A percentile compares a stretch with the other conserved stretches of the same genome.
These are phyloP conservation scores for Tipula helvola DNA, from an alignment of 2,888 invertebrate species.

Conservation along the genomic window DNA sequence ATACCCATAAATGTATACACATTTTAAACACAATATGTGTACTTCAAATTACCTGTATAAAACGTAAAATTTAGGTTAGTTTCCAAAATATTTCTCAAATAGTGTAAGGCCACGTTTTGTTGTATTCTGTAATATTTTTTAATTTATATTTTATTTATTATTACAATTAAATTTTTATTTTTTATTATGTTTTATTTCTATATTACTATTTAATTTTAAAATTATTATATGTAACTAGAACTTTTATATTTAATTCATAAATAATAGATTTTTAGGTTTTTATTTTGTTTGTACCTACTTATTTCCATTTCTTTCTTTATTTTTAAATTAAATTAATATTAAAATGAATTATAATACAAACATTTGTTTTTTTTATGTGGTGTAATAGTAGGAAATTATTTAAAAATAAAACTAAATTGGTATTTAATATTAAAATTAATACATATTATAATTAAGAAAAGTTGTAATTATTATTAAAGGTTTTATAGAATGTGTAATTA, in stretches of 20 bases:
- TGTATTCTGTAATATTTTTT: neutral
- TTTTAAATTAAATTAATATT: neutral
- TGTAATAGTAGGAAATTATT: neutral
- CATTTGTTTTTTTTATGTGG: no score
- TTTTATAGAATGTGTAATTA: neutral
- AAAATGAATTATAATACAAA: neutral
- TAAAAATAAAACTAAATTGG: neutral
- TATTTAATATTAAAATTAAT: neutral
- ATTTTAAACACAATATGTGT: neutral
- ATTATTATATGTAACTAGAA: neutral
- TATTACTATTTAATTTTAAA: neutral
- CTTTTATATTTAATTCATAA: neutral
- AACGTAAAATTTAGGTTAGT: neutral
- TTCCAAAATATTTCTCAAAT: neutral
- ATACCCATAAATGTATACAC: neutral
- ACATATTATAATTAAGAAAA: neutral
- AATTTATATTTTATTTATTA: neutral
- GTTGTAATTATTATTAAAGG: neutral
- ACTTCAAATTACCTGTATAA: neutral
- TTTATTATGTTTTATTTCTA: neutral
- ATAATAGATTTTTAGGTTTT: neutral
- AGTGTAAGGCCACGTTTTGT: no score
- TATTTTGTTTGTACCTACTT: slow-evolving; percentile 7
- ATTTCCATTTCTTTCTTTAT: neutral
- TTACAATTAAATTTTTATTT: neutral